Base-by-base conservation (phyloP, 53 echinoderm and acorn worm species). In the Zoroaster sp. region DNA sequence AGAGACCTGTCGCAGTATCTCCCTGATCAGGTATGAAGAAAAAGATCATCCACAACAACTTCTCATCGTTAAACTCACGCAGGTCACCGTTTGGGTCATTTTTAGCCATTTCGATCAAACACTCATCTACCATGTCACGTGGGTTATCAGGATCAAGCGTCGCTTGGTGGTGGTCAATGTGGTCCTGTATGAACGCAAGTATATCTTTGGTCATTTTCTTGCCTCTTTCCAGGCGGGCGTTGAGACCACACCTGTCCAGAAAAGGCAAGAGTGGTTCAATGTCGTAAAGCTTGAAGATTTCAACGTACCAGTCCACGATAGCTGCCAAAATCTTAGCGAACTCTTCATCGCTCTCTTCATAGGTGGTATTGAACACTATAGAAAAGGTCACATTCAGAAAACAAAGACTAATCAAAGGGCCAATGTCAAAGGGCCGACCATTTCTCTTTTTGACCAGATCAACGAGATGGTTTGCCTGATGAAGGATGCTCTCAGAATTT, bases 241-340 rank as follows among this genome's bases (percentile, higher is more conserved):
- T 71, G 51, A 85, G 35, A 18, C 49, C 49, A 3, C 46, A 49
- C 85, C 35, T 69, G 71, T 85, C 18, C 17, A 69, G 37, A 35
- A 85, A 71, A 37, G 69, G 85, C 69, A 85, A 17, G 15, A 85
- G 47, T n/a, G 85, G 85, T 49, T 85, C 85, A 10, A 85, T 70
- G 71, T 69, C 11, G 35, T 66, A 85, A 6, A 85, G 85, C 34
- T 70, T 70, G 36, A 85, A 70, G 85, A 71, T 49, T 15, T 69
- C 47, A 33, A 70, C 31, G 34, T 35, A 69, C 85, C 85, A 85
- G 17, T 46, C 40, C 70, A 70, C 9, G 17, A 85, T 34, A 35
- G 40, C 38, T 4, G 17, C 18, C 20, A 46, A 7, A 21, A 85
- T 35, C n/a, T 18, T 35, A n/a, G 49, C 15, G 23, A 47, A 70